These are phyloP conservation scores for Marcusenius ussheri DNA, from an alignment of 2,113 vertebrate species.

Conservation along the genomic window DNA sequence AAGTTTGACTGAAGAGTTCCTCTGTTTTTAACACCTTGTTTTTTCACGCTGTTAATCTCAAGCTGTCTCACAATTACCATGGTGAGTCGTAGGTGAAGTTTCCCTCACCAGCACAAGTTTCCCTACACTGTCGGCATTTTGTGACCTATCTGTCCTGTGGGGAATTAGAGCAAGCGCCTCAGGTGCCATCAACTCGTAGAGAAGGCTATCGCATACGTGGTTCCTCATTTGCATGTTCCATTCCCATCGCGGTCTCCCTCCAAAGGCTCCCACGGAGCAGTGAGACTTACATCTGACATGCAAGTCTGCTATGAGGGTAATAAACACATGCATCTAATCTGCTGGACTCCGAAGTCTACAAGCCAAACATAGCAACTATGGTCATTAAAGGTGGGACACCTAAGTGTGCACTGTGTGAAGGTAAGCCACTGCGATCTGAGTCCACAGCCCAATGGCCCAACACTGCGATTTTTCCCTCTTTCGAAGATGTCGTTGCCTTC, in stretches of 20 bases:
- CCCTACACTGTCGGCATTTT: background rate
- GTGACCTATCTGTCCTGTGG: background rate
- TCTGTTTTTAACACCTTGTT: background rate
- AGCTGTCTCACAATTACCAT: background rate
- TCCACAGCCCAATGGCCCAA: background rate
- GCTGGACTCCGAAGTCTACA: background rate
- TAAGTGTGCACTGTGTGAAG: background rate
- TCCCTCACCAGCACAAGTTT: background rate
- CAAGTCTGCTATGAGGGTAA: background rate
- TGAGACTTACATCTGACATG: background rate
- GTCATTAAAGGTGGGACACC: background rate
- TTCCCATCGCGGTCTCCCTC: background rate
- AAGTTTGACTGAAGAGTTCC: background rate
- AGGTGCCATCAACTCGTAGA: background rate
- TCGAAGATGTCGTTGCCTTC: background rate
- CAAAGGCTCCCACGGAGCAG: background rate
- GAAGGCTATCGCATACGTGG: background rate
- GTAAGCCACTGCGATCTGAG: background rate
- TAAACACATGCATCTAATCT: background rate
- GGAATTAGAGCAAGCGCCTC: background rate
- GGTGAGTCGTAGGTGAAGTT: background rate
- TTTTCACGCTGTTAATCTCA: background rate
- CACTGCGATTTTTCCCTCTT: background rate
- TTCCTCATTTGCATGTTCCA: background rate
- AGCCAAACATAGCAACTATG: background rate